These are phyloP conservation scores for Eudyptes chrysolophus DNA, from an alignment of 2,113 vertebrate genomes.

Conservation along the genomic window DNA sequence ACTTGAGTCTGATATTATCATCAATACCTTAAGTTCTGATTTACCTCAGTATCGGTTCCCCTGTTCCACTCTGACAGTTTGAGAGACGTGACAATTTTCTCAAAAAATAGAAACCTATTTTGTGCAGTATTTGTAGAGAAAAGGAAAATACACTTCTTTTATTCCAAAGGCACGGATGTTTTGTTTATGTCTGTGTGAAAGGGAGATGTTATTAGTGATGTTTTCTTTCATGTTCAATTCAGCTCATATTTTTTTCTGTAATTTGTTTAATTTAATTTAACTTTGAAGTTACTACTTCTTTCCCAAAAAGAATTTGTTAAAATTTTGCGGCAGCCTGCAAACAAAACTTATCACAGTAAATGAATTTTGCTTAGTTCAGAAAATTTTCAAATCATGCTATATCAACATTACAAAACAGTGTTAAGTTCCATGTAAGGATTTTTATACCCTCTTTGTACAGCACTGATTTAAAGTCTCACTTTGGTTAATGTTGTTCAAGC, in stretches of 20 bases:
- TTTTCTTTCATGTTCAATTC: neutral
- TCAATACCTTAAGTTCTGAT: neutral
- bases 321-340: neutral
- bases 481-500: slow-evolving; percentile 6
- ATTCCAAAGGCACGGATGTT: neutral
- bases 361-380: neutral
- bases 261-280: neutral
- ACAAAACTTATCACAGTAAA: neutral
- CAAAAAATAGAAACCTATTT: neutral
- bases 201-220: neutral
- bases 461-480: neutral
- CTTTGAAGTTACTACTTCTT: neutral
- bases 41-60: neutral
- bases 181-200: neutral
- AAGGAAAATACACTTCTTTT: neutral
- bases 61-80: neutral
- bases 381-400: neutral
- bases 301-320: neutral
- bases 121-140: neutral
- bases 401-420: neutral
- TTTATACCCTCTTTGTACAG: neutral
- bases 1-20: neutral
- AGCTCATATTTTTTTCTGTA: neutral
- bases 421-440: neutral
- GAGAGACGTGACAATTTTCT: neutral